Evolutionary conservation across 2,113 vertebrate genomes (phyloP), one percentile per base, ranked within the genome.

Genomic region (Bombycilla garrulus): DNA sequence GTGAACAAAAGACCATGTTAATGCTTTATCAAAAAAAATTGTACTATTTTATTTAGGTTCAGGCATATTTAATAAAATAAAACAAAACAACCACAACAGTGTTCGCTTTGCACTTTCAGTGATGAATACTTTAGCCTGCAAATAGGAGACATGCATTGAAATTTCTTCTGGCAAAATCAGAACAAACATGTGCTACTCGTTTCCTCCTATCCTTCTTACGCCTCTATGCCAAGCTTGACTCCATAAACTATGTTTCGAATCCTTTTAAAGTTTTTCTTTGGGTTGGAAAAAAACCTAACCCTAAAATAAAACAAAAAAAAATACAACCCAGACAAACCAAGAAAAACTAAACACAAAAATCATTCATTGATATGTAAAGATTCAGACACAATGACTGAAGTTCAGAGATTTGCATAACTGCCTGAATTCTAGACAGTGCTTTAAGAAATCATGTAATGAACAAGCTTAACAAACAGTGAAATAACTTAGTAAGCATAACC

Each of bases 401-500:
- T 69, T 92, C 45, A 80, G 16, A 24, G 28, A 69, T 80, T 93
- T 82, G 53, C 15, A 29, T 72, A 82, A 67, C 40, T 61, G 3
- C 11, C 64, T 90, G 50, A 40, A 73, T 73, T 90, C 78, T 73
- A 76, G 73, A 73, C 38, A 61, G 54, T 16, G 4, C 40, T 79
- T 85, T 87, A 79, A 93, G 78, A 91, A 91, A 93, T 44, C 16
- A 11, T 56, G 36, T 79, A 40, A 83, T 61, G 56, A 62, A 94
- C 83, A 45, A 81, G 50, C 29, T 80, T 50, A 83, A 72, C 42
- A 93, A 53, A 65, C 9, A 88, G 3, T 33, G 23, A 92, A 96
- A 94, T 69, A 92, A 83, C 71, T 73, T 90, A 57, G 38, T 85
- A 96, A 91, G 92, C 87, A 62, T 38, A 88, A 70, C 19, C 35